Conservation (phyloP, 2,797 vertebrate species). For the Parotocinclus haroldoi region DNA sequence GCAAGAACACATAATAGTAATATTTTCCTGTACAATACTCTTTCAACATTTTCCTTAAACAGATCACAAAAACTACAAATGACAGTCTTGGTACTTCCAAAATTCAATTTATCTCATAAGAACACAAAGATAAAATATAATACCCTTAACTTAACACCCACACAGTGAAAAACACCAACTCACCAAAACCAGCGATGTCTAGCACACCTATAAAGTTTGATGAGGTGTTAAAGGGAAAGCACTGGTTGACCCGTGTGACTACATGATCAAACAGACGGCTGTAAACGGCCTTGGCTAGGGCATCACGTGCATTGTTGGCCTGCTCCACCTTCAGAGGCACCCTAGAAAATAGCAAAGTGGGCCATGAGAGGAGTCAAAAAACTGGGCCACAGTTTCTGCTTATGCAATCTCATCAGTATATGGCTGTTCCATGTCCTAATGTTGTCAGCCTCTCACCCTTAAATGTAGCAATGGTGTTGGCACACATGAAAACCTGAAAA, state of each 20-base stretch:
- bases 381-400: conserved; percentile 51
- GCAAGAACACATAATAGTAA: no score
- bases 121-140: no score
- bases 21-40: no score
- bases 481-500: not conserved
- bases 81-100: no score
- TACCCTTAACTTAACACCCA: no score
- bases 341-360: conserved; percentile 68
- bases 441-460: conserved; percentile 5
- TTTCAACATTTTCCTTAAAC: no score
- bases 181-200: conserved; percentile 98
- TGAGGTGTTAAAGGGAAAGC: conserved; percentile 92
- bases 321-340: conserved; percentile 99
- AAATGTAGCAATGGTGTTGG: conserved; percentile 1
- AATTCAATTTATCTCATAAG: no score
- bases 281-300: conserved; percentile 94
- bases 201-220: conserved; percentile 94
- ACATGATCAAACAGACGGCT: conserved; percentile 97
- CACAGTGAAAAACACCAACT: conserved; percentile 46
- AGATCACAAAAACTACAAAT: no score
- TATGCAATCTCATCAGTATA: conserved; percentile 47
- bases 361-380: conserved; percentile 56
- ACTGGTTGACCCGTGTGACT: conserved; percentile 95
- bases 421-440: conserved; percentile 28
- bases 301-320: conserved; percentile 94